Base-by-base conservation (phyloP, 2,113 vertebrate species). In the Gallinago undulata region DNA sequence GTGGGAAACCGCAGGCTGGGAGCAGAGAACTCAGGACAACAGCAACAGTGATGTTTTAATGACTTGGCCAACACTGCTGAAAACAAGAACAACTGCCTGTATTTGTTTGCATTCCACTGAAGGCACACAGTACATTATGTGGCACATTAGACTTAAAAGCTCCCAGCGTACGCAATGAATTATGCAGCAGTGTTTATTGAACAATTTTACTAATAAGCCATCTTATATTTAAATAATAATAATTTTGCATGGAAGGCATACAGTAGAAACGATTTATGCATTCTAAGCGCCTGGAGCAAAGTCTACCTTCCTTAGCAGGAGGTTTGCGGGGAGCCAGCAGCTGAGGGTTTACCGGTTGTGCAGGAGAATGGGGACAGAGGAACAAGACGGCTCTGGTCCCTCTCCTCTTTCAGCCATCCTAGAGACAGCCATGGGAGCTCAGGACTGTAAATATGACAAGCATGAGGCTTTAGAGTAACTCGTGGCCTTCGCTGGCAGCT, bases 181-280 rank as follows among this genome's bases (percentile, higher is more conserved):
- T 93, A 96, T 83, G 77, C 68, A 91, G 59, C 47, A 84, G 41
- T 79, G 72, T 90, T 93, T 95, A 94, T 39, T n/a, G 48, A 63
- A 90, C 19, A 35, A 33, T 94, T 86, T 88, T 83, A 88, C 87
- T 94, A 92, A 94, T 82, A 96, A 95, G 57, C 30, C 56, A 67
- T 59, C 77, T 81, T 80, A 84, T 47, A 92, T 94, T 93, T 90
- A 93, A 87, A 81, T 85, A 96, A 94, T 62, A 95, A 87, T 74
- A 89, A 89, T 81, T 90, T 81, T 92, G 43, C 69, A 76, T 68
- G 57, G 60, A 64, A 77, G 33, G 11, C n/a, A 9, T 27, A 73
- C 53, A 66, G 73, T 69, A 90, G 56, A 94, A 95, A 68, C 37
- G 39, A 92, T 68, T 75, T 57, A 41, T 23, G 39, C 37, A 19